These are phyloP conservation scores for Lophius americanus DNA, from an alignment of 2,797 vertebrate genomes.

Conservation along the genomic window DNA sequence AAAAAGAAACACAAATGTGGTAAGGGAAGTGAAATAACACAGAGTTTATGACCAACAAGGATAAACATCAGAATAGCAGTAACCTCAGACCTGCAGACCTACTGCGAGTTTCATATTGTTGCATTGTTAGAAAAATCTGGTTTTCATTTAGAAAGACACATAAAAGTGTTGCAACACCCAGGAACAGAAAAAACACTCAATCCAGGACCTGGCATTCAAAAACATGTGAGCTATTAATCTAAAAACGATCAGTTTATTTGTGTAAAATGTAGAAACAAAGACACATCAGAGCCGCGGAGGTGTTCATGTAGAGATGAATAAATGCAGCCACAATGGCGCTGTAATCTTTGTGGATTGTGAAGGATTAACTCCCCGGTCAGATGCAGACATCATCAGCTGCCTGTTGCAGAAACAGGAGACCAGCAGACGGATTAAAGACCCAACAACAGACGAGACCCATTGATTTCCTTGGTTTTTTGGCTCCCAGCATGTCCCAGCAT, in stretches of 20 bases:
- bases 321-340: constrained; percentile 31
- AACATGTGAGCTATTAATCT: background rate
- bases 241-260: too few relatives aligned
- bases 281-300: background rate
- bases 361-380: constrained; percentile 67
- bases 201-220: background rate
- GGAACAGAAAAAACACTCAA: background rate
- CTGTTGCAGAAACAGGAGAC: constrained; percentile 63
- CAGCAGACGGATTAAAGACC: constrained; percentile 53
- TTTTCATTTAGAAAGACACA: background rate
- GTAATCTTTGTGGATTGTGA: constrained; percentile 71
- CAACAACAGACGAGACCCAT: constrained; percentile 51
- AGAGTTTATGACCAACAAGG: background rate
- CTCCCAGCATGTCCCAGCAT: constrained; percentile 31
- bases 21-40: background rate
- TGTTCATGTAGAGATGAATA: constrained; percentile 37
- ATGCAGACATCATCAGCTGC: constrained; percentile 64
- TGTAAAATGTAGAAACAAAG: constrained; percentile 5
- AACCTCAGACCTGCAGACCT: background rate
- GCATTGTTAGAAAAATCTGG: constrained; percentile 3
- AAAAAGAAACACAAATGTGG: background rate
- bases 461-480: constrained; percentile 53
- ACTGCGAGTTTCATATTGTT: background rate
- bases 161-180: background rate
- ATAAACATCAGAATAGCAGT: constrained; percentile 10